Conservation (phyloP, 1,140 invertebrate genomes). For the Phymastichus coffea region DNA sequence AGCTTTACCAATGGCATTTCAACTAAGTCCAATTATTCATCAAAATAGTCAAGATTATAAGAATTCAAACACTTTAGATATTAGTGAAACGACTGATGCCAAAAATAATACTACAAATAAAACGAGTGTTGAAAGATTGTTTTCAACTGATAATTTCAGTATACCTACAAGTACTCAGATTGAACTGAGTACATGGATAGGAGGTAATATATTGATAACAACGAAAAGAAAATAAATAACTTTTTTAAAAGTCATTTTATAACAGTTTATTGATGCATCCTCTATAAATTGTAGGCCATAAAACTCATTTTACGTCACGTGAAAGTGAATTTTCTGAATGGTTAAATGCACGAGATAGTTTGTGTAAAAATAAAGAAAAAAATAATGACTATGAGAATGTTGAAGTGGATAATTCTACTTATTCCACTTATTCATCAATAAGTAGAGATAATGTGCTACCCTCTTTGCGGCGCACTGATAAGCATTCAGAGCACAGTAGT, state of each 20-base stretch:
- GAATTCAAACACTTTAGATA: conserved; percentile 31
- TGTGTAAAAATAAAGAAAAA: conserved; percentile 35
- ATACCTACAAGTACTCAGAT: conserved; percentile 37
- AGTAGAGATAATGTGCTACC: conserved; percentile 50
- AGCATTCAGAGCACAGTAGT: conserved; percentile 45
- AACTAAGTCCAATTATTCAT: conserved; percentile 53
- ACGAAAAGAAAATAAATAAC: no score
- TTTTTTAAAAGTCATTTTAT: conserved; percentile 1
- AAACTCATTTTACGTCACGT: conserved; percentile 37
- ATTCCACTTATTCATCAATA: conserved; percentile 39
- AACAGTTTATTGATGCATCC: conserved; percentile 5
- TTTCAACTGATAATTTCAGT: conserved; percentile 25
- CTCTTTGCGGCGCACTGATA: conserved; percentile 49
- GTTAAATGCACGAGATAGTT: conserved; percentile 41
- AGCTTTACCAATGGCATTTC: conserved; percentile 48
- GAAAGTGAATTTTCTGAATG: conserved; percentile 53
- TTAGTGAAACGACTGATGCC: conserved; percentile 8
- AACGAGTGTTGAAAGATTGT: conserved; percentile 6
- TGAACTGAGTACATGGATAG: conserved; percentile 55
- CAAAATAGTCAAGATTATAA: conserved; percentile 35
- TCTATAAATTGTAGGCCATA: conserved; percentile 36
- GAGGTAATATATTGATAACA: conserved; percentile 39
- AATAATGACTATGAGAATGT: conserved; percentile 31
- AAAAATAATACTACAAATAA: conserved; percentile 20
- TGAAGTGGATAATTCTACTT: conserved; percentile 33